phyloP scores from a whole-genome alignment of 2,113 vertebrate genomes.

The Suricata suricatta region DNA sequence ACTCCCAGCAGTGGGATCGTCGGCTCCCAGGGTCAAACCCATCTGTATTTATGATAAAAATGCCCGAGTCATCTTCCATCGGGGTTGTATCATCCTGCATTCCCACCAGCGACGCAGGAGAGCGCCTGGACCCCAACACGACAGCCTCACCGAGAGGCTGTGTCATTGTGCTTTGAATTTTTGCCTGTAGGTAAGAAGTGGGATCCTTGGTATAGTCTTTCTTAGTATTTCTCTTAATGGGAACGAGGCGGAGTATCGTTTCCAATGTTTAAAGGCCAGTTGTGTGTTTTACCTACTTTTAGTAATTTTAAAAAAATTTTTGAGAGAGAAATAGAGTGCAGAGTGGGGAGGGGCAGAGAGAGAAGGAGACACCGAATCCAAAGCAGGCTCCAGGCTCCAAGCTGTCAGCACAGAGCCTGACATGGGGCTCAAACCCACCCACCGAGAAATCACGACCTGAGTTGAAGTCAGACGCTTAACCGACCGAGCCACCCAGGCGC shows the following conservation, averaged over 20 bases:
- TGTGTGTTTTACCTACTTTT: background rate
- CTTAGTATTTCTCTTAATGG: background rate
- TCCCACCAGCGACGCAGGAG: background rate
- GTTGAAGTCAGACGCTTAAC: too few relatives aligned
- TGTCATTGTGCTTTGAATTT: background rate
- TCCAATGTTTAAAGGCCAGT: background rate
- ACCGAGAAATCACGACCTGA: too few relatives aligned
- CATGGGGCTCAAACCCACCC: fast-evolving
- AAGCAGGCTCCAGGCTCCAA: too few relatives aligned
- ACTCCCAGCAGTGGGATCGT: conserved; percentile 34
- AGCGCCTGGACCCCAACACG: background rate
- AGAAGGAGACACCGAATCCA: too few relatives aligned
- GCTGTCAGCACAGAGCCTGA: too few relatives aligned
- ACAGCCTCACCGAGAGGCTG: background rate
- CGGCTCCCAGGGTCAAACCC: background rate
- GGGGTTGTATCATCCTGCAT: background rate
- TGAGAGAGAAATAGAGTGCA: too few relatives aligned
- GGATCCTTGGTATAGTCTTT: background rate
- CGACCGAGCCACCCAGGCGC: too few relatives aligned
- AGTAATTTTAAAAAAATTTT: background rate
- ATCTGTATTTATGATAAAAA: background rate
- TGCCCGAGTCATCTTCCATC: background rate
- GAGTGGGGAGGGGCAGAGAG: too few relatives aligned
- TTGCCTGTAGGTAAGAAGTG: conserved; percentile 43
- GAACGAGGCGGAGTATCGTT: background rate